phyloP scores from a whole-genome alignment of 2,797 vertebrate species.

The Aphelocoma californica region DNA sequence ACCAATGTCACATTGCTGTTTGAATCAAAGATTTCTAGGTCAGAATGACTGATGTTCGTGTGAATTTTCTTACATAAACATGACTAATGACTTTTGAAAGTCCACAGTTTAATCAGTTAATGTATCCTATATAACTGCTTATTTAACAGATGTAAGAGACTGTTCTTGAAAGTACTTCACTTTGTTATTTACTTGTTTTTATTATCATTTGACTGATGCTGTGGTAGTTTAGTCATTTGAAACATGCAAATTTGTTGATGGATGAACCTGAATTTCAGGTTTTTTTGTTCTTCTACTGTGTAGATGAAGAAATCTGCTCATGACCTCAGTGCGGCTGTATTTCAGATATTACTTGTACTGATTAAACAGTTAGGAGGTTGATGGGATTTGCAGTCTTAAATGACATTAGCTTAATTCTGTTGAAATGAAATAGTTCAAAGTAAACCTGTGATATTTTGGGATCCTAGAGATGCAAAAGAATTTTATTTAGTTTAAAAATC shows the following conservation, averaged over 20 bases:
- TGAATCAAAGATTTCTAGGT: conserved; percentile 44
- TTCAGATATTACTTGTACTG: neutral
- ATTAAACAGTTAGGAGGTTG: neutral
- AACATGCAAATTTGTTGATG: neutral
- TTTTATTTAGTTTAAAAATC: neutral
- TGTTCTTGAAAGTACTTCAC: neutral
- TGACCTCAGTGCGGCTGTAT: neutral
- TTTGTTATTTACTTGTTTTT: neutral
- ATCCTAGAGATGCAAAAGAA: neutral
- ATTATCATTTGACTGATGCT: neutral
- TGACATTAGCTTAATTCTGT: neutral
- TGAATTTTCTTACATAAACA: conserved; percentile 11
- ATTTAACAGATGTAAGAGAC: neutral
- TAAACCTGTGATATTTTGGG: neutral
- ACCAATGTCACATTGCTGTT: conserved; percentile 34
- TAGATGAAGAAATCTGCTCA: neutral
- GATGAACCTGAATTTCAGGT: neutral
- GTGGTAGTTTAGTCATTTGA: neutral
- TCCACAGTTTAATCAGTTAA: neutral
- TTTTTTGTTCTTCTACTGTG: neutral
- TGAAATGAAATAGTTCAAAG: neutral
- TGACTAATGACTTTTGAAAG: neutral
- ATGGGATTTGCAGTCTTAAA: neutral
- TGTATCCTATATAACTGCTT: neutral
- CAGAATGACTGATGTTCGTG: conserved; percentile 2